Percentiles rank a stretch among this genome's conserved stretches.
phyloP scores from a whole-genome alignment of 2,113 vertebrate genomes.

The Cyphomyrus discorhynchus region DNA sequence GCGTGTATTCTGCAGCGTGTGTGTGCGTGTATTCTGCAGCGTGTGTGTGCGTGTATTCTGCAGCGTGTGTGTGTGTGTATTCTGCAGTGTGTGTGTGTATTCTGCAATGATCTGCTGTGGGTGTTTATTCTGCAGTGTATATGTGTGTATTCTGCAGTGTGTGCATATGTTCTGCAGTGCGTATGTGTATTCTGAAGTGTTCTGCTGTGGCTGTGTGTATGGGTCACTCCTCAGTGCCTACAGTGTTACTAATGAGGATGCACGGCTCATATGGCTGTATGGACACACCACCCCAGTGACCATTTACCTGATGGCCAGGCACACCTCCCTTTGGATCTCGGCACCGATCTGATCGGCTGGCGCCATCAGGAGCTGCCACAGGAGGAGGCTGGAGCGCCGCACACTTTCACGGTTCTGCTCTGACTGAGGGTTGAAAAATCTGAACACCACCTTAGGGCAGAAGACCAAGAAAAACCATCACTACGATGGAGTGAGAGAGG shows the following conservation, averaged over 20 bases:
- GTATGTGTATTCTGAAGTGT: too few species aligned
- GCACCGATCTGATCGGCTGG: constrained; percentile 86
- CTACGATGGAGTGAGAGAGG: neutral
- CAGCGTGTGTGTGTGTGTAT: too few species aligned
- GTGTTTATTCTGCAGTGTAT: too few species aligned
- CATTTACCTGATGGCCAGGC: constrained; percentile 85
- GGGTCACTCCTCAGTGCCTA: neutral
- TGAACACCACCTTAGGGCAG: constrained; percentile 85
- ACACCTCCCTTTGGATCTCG: constrained; percentile 93
- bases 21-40: too few species aligned
- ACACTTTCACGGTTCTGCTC: constrained; percentile 90
- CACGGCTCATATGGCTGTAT: neutral
- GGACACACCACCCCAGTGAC: neutral
- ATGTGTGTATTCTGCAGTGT: too few species aligned
- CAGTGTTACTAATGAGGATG: neutral
- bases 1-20: too few species aligned
- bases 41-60: too few species aligned
- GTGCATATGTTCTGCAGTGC: too few species aligned
- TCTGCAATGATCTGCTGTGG: too few species aligned
- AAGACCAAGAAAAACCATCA: neutral
- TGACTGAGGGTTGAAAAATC: constrained; percentile 90
- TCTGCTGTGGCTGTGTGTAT: neutral
- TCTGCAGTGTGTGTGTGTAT: too few species aligned
- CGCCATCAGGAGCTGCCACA: constrained; percentile 96
- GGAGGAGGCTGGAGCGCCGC: constrained; percentile 77